Conservation (phyloP, 2,888 invertebrate genomes). For the Crocallis elinguaria region DNA sequence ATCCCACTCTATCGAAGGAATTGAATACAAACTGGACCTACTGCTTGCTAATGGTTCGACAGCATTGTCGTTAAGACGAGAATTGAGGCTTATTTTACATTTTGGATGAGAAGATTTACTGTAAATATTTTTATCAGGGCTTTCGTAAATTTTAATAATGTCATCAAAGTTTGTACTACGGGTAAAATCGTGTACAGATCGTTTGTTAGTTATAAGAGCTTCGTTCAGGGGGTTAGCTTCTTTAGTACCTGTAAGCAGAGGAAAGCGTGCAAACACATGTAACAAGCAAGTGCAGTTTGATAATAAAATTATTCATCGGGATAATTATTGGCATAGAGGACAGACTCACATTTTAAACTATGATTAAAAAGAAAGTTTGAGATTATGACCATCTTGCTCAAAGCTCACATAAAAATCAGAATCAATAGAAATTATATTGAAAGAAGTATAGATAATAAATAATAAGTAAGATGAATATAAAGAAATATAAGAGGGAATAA, state of each 20-base stretch:
- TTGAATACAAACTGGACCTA: slow-evolving; percentile 67
- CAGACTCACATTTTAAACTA: too few relatives aligned
- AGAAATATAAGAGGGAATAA: too few relatives aligned
- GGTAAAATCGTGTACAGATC: slow-evolving; percentile 61
- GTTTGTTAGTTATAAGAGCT: slow-evolving; percentile 52
- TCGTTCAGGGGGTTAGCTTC: slow-evolving; percentile 37
- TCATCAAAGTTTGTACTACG: slow-evolving; percentile 63
- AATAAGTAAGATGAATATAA: too few relatives aligned
- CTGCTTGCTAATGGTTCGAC: slow-evolving; percentile 54
- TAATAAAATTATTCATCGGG: neutral
- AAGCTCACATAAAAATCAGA: too few relatives aligned
- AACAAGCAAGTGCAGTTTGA: slow-evolving; percentile 15
- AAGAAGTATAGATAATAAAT: too few relatives aligned
- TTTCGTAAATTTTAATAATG: slow-evolving; percentile 59
- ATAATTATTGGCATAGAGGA: too few relatives aligned
- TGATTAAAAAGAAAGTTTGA: too few relatives aligned
- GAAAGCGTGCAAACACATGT: slow-evolving; percentile 30
- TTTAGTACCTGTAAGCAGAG: slow-evolving; percentile 59
- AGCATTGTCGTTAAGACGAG: slow-evolving; percentile 43
- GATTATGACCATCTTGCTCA: too few relatives aligned
- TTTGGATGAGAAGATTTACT: slow-evolving; percentile 50
- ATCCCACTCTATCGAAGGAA: slow-evolving; percentile 75
- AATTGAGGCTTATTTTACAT: slow-evolving; percentile 66
- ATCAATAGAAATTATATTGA: too few relatives aligned
- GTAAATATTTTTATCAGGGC: slow-evolving; percentile 29